Percentiles rank a stretch among this genome's conserved stretches.
Conservation (phyloP, 2,888 invertebrate species). For the Hypomecis punctinalis region DNA sequence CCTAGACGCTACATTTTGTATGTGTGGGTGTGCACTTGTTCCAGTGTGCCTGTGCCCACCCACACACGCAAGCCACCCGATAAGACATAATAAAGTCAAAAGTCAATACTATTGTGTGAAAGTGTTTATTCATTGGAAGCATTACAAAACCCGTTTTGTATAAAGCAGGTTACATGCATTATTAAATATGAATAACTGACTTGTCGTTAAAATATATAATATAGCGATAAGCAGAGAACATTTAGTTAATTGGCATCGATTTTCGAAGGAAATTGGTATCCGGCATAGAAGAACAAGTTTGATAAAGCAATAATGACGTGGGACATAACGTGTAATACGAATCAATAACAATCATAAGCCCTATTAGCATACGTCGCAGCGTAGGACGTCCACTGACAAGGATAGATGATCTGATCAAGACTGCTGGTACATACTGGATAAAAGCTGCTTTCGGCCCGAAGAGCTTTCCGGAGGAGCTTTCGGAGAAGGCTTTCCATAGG, state of each 20-base stretch:
- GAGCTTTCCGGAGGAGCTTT: too few species aligned
- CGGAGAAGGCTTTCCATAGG: too few species aligned
- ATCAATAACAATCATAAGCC: neutral
- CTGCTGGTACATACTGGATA: too few species aligned
- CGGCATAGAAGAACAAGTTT: neutral
- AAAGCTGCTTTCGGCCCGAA: too few species aligned
- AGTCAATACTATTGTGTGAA: conserved; percentile 32
- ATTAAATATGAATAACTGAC: neutral
- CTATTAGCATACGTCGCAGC: too few species aligned
- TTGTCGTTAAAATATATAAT: neutral
- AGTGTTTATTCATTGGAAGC: conserved; percentile 26
- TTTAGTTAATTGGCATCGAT: conserved; percentile 4
- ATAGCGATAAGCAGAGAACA: neutral
- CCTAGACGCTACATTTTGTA: neutral
- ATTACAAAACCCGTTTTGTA: conserved; percentile 24
- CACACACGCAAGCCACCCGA: conserved; percentile 9
- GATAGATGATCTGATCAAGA: too few species aligned
- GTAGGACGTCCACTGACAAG: too few species aligned
- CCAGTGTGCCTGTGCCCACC: conserved; percentile 8
- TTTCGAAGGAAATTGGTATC: neutral
- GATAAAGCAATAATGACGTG: neutral
- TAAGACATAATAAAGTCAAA: neutral
- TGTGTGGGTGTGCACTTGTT: conserved; percentile 9
- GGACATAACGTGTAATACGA: neutral
- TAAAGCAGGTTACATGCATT: conserved; percentile 2